Evolutionary conservation across 2,888 invertebrate genomes (phyloP).

Genomic region (Melinopterus prodromus): DNA sequence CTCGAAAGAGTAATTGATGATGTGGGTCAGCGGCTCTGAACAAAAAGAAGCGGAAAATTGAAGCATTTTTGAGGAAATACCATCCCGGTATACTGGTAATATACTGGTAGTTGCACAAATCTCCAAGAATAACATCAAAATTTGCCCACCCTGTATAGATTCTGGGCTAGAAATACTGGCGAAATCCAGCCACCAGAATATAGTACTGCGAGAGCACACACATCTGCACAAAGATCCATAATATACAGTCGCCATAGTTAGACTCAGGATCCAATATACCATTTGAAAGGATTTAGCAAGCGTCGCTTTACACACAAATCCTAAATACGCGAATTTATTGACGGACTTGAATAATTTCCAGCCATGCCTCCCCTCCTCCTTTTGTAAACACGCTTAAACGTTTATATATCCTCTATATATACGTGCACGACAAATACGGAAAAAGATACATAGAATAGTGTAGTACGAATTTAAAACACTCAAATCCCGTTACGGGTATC

Average conservation of each 20-base stretch:
- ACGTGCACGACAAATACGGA: constrained; percentile 9
- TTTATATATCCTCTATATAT: constrained; percentile 6
- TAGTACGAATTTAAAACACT: constrained; percentile 11
- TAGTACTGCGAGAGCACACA: constrained; percentile 19
- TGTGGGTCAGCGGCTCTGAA: too few relatives aligned
- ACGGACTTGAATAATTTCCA: constrained; percentile 49
- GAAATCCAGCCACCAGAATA: neutral
- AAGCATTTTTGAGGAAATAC: too few relatives aligned
- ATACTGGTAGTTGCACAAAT: too few relatives aligned
- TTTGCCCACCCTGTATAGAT: too few relatives aligned
- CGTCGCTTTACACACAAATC: constrained; percentile 59
- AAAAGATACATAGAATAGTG: constrained; percentile 7
- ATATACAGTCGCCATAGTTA: constrained; percentile 44
- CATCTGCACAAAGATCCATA: constrained; percentile 46
- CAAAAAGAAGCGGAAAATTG: too few relatives aligned
- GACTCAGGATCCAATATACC: constrained; percentile 56
- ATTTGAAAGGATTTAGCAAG: constrained; percentile 60
- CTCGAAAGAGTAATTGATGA: too few relatives aligned
- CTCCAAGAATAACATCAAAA: too few relatives aligned
- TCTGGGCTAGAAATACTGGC: too few relatives aligned
- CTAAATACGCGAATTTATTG: constrained; percentile 60
- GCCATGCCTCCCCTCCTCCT: constrained; percentile 24
- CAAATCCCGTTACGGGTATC: neutral
- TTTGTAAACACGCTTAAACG: constrained; percentile 31
- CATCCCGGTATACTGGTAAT: too few relatives aligned